Percentiles rank a stretch among this genome's conserved stretches.
phyloP scores from a whole-genome alignment of 2,888 invertebrate species.

The Sminthurinus aureus region DNA sequence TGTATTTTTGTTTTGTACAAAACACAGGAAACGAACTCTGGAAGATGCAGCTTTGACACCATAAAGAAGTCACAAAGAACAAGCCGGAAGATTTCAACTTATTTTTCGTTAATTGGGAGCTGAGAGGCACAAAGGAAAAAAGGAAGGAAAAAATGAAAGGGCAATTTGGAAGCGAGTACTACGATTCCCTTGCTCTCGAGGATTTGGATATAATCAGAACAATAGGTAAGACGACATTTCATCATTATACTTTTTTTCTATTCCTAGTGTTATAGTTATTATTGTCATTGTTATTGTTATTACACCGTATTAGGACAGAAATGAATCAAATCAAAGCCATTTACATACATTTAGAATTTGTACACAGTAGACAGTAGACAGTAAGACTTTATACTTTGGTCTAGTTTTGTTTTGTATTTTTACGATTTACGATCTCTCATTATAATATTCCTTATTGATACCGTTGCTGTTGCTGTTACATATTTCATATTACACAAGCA shows the following conservation, averaged over 20 bases:
- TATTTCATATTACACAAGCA: too few relatives aligned
- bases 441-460: too few relatives aligned
- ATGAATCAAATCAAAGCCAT: too few relatives aligned
- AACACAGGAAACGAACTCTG: background rate
- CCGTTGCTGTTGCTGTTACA: too few relatives aligned
- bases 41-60: conserved; percentile 13
- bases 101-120: too few relatives aligned
- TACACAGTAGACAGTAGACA: too few relatives aligned
- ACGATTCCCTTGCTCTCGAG: conserved; percentile 46
- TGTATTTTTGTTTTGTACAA: background rate
- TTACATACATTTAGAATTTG: too few relatives aligned
- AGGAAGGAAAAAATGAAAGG: background rate
- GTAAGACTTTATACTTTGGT: too few relatives aligned
- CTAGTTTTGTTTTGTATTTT: too few relatives aligned
- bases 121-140: conserved; percentile 6
- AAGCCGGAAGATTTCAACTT: too few relatives aligned
- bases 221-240: conserved; percentile 47
- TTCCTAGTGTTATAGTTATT: background rate
- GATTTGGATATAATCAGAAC: conserved; percentile 53
- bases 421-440: too few relatives aligned
- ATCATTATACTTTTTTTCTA: background rate
- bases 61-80: background rate
- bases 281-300: background rate
- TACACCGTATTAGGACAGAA: background rate
- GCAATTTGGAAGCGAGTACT: conserved; percentile 26